phyloP scores from a whole-genome alignment of 1,140 invertebrate species.

The Rhagoletis zephyria region DNA sequence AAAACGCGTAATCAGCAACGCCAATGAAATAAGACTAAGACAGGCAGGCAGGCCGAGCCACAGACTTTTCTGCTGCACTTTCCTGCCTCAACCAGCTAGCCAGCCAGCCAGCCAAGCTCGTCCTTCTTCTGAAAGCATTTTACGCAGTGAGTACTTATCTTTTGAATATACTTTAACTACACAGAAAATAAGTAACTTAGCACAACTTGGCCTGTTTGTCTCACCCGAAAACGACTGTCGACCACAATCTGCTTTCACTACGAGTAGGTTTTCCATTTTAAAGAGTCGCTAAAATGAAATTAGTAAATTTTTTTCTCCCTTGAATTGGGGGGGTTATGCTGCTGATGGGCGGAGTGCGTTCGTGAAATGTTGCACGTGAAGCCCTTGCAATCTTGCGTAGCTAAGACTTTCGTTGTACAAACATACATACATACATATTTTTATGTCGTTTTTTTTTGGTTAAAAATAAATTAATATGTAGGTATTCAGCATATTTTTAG shows the following conservation, averaged over 20 bases:
- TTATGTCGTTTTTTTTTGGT: neutral
- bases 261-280: neutral
- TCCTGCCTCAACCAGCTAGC: neutral
- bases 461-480: constrained; percentile 38
- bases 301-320: neutral
- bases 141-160: neutral
- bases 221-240: neutral
- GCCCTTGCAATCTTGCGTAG: constrained; percentile 5
- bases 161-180: neutral
- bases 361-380: neutral
- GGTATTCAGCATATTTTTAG: neutral
- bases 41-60: constrained; percentile 18
- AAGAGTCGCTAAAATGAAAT: constrained; percentile 51
- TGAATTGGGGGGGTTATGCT: too few species aligned
- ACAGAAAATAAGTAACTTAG: neutral
- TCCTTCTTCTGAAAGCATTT: too few species aligned
- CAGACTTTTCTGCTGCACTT: neutral
- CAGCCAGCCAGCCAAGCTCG: neutral
- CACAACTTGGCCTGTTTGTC: neutral
- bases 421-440: neutral
- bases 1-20: constrained; percentile 56
- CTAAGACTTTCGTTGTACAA: neutral
- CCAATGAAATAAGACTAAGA: constrained; percentile 48
- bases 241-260: neutral
- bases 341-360: neutral